Conservation (phyloP, 2,797 vertebrate species). For the Argentina silus region DNA sequence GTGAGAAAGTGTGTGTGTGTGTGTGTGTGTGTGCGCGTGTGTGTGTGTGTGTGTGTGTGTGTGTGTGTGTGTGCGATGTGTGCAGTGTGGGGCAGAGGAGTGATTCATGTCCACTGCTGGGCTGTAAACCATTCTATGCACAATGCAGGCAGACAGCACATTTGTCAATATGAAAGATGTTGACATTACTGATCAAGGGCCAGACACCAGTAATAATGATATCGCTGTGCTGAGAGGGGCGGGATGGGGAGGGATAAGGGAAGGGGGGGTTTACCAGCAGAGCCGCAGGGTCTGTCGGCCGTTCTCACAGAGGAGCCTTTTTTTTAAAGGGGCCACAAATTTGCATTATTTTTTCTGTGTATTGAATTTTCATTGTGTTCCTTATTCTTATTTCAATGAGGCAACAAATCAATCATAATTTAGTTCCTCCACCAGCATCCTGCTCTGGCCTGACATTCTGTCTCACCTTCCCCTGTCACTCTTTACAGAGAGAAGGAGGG, state of each 20-base stretch:
- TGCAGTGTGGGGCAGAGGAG: conserved; percentile 82
- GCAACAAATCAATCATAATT: conserved; percentile 79
- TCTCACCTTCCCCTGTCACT: conserved; percentile 71
- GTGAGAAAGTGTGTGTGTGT: neutral
- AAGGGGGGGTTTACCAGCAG: conserved; percentile 53
- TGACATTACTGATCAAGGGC: conserved; percentile 98
- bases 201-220: conserved; percentile 97
- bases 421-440: conserved; percentile 56
- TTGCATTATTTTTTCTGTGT: conserved; percentile 80
- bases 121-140: conserved; percentile 99
- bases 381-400: conserved; percentile 81
- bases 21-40: conserved; percentile 4
- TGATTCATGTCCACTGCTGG: conserved; percentile 99
- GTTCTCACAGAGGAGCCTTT: conserved; percentile 44
- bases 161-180: conserved; percentile 99
- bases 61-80: conserved; percentile 48
- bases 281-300: conserved; percentile 76
- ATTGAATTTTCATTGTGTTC: conserved; percentile 74
- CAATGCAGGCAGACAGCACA: conserved; percentile 98
- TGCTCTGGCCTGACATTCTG: conserved; percentile 70
- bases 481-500: conserved; percentile 17
- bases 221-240: conserved; percentile 83
- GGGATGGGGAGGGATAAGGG: conserved; percentile 52
- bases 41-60: conserved; percentile 53
- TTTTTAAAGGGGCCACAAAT: conserved; percentile 62